Conservation (phyloP, 2,888 invertebrate genomes). For the Nemotelus nigrinus region DNA sequence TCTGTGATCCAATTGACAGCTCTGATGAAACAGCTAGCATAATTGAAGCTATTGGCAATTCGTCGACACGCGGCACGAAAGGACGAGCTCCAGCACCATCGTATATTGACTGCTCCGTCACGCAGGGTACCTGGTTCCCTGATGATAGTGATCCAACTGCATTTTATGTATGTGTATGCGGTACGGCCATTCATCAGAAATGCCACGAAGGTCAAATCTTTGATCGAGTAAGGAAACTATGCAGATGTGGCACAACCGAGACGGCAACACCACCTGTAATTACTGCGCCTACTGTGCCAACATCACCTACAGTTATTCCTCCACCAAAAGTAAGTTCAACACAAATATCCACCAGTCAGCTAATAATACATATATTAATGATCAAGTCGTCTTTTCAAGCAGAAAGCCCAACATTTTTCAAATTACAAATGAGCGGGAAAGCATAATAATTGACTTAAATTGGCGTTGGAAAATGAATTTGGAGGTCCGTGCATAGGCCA, state of each 20-base stretch:
- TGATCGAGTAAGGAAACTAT: constrained; percentile 13
- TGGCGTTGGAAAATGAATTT: too few relatives aligned
- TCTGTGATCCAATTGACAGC: constrained; percentile 25
- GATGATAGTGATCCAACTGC: constrained; percentile 32
- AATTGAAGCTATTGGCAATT: neutral
- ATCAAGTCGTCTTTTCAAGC: too few relatives aligned
- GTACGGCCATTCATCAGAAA: constrained; percentile 1
- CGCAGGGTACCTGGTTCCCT: constrained; percentile 21
- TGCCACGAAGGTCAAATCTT: constrained; percentile 39
- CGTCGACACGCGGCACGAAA: neutral
- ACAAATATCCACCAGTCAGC: too few relatives aligned
- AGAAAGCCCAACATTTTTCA: too few relatives aligned
- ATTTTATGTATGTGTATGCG: constrained; percentile 39
- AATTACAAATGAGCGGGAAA: too few relatives aligned
- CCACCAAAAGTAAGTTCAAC: too few relatives aligned
- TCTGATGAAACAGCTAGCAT: neutral
- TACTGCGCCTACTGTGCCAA: neutral
- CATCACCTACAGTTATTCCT: too few relatives aligned
- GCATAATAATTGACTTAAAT: too few relatives aligned
- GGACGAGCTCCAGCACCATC: constrained; percentile 1
- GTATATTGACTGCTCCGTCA: constrained; percentile 20
- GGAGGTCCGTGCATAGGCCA: too few relatives aligned
- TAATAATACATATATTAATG: too few relatives aligned
- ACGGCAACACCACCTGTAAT: neutral
- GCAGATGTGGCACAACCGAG: constrained; percentile 1